Percentiles rank a stretch among this genome's conserved stretches.
Conservation (phyloP, 1,140 invertebrate genomes). For the Sitophilus oryzae region DNA sequence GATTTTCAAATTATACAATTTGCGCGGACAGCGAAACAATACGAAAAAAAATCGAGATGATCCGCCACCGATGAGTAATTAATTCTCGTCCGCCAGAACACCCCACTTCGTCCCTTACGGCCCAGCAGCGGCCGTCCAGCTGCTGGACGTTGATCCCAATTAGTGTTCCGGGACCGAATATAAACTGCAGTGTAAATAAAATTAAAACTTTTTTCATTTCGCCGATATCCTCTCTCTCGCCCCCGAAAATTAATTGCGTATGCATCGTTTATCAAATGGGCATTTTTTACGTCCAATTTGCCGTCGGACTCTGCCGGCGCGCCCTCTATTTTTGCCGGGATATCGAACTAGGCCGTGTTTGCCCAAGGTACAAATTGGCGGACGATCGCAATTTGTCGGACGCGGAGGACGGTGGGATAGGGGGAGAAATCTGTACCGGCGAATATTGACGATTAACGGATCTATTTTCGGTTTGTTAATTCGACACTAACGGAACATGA, state of each 20-base stretch:
- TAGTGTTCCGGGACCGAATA: conserved; percentile 12
- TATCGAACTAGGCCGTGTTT: conserved; percentile 24
- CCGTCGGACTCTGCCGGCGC: conserved; percentile 15
- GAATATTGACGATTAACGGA: too few species aligned
- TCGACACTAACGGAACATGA: too few species aligned
- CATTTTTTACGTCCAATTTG: conserved; percentile 21
- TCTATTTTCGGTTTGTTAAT: too few species aligned
- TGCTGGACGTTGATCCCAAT: conserved; percentile 13
- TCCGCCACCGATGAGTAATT: neutral
- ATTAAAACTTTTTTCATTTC: conserved; percentile 25
- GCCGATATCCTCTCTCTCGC: too few species aligned
- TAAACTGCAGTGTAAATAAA: conserved; percentile 26
- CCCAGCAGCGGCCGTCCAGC: neutral
- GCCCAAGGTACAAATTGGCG: conserved; percentile 21
- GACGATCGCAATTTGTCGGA: conserved; percentile 18
- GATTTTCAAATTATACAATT: too few species aligned
- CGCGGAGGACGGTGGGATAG: too few species aligned
- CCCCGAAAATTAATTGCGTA: conserved; percentile 25
- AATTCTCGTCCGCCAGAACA: neutral
- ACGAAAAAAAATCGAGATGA: neutral
- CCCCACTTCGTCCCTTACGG: neutral
- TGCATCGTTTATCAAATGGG: conserved; percentile 24
- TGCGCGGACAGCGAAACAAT: neutral
- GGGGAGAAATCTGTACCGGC: too few species aligned
- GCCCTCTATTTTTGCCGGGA: conserved; percentile 9